These are phyloP conservation scores for Bhutanitis thaidina DNA, from an alignment of 2,888 invertebrate species.

Conservation along the genomic window DNA sequence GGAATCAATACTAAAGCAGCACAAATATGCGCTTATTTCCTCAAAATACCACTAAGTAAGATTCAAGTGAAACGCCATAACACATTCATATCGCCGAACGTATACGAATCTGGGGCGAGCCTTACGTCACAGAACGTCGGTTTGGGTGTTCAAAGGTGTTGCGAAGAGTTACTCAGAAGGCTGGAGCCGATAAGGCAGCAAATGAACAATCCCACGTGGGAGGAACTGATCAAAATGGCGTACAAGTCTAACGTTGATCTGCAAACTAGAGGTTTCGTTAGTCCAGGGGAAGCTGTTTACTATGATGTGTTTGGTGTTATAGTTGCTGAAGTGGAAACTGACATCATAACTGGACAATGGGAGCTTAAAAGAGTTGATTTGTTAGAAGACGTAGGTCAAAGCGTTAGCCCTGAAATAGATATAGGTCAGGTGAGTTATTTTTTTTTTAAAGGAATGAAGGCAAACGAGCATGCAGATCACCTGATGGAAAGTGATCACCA, in stretches of 20 bases:
- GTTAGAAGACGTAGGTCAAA: slow-evolving; percentile 82
- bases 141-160: slow-evolving; percentile 69
- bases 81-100: slow-evolving; percentile 82
- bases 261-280: slow-evolving; percentile 38
- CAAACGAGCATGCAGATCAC: too few relatives aligned
- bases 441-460: too few relatives aligned
- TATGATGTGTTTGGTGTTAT: slow-evolving; percentile 74
- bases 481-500: too few relatives aligned
- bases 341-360: slow-evolving; percentile 84
- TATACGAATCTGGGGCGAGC: slow-evolving; percentile 82
- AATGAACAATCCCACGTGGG: slow-evolving; percentile 63
- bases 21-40: slow-evolving; percentile 82
- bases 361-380: slow-evolving; percentile 80
- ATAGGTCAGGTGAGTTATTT: slow-evolving; percentile 81
- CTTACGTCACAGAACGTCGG: slow-evolving; percentile 82
- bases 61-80: slow-evolving; percentile 83
- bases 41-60: slow-evolving; percentile 82
- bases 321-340: slow-evolving; percentile 83
- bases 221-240: slow-evolving; percentile 65
- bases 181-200: slow-evolving; percentile 56
- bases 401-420: slow-evolving; percentile 82
- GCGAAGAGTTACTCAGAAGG: slow-evolving; percentile 59
- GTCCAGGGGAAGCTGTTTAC: slow-evolving; percentile 24
- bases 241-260: slow-evolving; percentile 35
- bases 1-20: slow-evolving; percentile 85